Evolutionary conservation across 2,888 invertebrate species (phyloP).

Genomic region (Camponotus fellah): DNA sequence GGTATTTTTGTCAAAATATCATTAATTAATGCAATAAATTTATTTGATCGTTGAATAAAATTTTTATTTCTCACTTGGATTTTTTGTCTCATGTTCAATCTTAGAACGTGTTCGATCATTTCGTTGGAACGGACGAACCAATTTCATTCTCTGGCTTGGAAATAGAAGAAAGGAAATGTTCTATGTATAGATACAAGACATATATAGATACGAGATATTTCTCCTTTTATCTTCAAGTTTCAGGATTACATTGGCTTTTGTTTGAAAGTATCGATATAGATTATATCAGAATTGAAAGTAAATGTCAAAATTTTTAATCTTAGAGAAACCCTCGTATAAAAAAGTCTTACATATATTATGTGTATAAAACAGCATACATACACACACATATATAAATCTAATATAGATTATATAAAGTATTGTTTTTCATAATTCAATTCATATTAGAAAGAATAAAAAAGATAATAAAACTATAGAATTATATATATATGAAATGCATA

Average conservation of each 20-base stretch:
- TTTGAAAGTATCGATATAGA: slow-evolving; percentile 40
- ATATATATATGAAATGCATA: neutral
- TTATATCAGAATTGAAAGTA: slow-evolving; percentile 21
- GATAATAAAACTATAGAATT: neutral
- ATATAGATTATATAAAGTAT: neutral
- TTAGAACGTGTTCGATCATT: slow-evolving; percentile 30
- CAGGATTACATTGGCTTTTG: slow-evolving; percentile 37
- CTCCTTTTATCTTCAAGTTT: slow-evolving; percentile 38
- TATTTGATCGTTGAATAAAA: slow-evolving; percentile 28
- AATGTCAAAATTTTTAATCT: slow-evolving; percentile 32
- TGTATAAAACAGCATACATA: neutral
- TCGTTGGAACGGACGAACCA: slow-evolving; percentile 31
- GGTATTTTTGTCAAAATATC: slow-evolving; percentile 3
- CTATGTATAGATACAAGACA: slow-evolving; percentile 25
- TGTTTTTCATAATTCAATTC: neutral
- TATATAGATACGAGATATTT: slow-evolving; percentile 8
- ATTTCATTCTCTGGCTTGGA: slow-evolving; percentile 30
- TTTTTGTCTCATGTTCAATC: slow-evolving; percentile 41
- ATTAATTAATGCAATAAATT: slow-evolving; percentile 12
- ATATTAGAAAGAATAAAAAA: neutral
- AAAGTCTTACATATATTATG: slow-evolving; percentile 1
- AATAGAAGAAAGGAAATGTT: slow-evolving; percentile 42
- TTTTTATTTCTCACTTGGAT: neutral
- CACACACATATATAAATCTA: neutral
- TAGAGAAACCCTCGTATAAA: neutral